A percentile compares a stretch with the other conserved stretches of the same genome.
Conservation (phyloP, 2,888 invertebrate genomes). For the Hirtodrosophila cameraria region DNA sequence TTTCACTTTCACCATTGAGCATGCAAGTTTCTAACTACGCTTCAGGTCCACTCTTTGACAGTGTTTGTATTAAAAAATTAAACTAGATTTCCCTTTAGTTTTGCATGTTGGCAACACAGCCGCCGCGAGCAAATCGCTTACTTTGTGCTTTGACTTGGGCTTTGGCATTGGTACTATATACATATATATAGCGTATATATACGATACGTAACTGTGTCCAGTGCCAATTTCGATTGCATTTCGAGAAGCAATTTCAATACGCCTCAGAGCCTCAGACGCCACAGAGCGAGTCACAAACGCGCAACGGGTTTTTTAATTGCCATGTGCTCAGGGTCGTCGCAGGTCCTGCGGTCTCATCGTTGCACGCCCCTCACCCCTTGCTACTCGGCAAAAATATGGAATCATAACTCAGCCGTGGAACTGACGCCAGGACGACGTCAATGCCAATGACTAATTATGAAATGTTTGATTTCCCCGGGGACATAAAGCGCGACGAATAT, state of each 20-base stretch:
- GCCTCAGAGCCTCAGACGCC: slow-evolving; percentile 64
- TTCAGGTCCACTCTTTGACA: slow-evolving; percentile 55
- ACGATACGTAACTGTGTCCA: slow-evolving; percentile 40
- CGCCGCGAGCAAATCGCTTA: slow-evolving; percentile 63
- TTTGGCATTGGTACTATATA: slow-evolving; percentile 9
- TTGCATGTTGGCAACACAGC: slow-evolving; percentile 60
- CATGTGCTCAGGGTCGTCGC: slow-evolving; percentile 60
- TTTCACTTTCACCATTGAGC: slow-evolving; percentile 6
- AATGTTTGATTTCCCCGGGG: slow-evolving; percentile 83
- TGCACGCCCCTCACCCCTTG: slow-evolving; percentile 20
- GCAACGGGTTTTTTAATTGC: slow-evolving; percentile 76
- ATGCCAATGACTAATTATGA: slow-evolving; percentile 83
- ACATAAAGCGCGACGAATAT: slow-evolving; percentile 69
- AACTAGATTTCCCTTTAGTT: slow-evolving; percentile 79
- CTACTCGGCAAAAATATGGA: slow-evolving; percentile 39
- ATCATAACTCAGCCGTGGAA: slow-evolving; percentile 64
- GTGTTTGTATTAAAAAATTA: slow-evolving; percentile 74
- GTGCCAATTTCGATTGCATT: slow-evolving; percentile 71
- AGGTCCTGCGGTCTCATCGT: slow-evolving; percentile 33
- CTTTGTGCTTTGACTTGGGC: slow-evolving; percentile 61
- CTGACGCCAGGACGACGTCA: slow-evolving; percentile 36
- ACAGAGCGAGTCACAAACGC: slow-evolving; percentile 62
- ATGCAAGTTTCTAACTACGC: too few species aligned
- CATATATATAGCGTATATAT: too few species aligned
- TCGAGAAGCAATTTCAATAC: slow-evolving; percentile 76